These are phyloP conservation scores for Mylabris sibirica DNA, from an alignment of 2,888 invertebrate species.

Conservation along the genomic window DNA sequence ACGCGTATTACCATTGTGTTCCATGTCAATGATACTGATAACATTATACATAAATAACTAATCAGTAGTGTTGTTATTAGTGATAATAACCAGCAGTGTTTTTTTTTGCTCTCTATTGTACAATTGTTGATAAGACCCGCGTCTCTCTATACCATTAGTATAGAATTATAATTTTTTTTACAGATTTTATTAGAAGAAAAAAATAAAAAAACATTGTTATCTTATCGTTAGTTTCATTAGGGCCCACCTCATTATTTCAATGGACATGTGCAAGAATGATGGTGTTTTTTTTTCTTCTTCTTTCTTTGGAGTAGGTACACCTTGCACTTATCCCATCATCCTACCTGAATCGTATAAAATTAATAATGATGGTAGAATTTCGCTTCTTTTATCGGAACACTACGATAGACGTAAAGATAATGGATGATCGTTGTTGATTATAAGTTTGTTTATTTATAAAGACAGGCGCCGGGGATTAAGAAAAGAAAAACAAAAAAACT, in stretches of 20 bases:
- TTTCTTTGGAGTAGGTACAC: constrained; percentile 39
- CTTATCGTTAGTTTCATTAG: constrained; percentile 41
- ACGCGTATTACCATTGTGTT: constrained; percentile 50
- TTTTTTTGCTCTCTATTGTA: not conserved
- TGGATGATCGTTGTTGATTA: too few species aligned
- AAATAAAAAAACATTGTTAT: constrained; percentile 24
- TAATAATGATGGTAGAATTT: not conserved
- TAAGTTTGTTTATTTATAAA: too few species aligned
- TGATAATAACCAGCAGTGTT: constrained; percentile 55
- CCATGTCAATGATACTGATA: constrained; percentile 53
- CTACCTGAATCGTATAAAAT: not conserved
- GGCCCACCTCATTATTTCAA: constrained; percentile 40
- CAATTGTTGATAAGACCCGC: not conserved
- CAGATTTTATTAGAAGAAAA: too few species aligned
- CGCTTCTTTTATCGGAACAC: too few species aligned
- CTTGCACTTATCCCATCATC: constrained; percentile 34
- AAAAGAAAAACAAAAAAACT: too few species aligned
- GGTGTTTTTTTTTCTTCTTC: too few species aligned
- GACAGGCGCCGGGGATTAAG: too few species aligned
- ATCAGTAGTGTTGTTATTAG: constrained; percentile 51
- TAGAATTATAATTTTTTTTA: not conserved
- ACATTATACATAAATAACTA: constrained; percentile 50
- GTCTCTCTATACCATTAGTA: not conserved
- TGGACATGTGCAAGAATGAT: constrained; percentile 45
- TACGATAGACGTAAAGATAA: not conserved